Conservation (phyloP, 2,113 vertebrate species). For the Aegotheles bennettii region DNA sequence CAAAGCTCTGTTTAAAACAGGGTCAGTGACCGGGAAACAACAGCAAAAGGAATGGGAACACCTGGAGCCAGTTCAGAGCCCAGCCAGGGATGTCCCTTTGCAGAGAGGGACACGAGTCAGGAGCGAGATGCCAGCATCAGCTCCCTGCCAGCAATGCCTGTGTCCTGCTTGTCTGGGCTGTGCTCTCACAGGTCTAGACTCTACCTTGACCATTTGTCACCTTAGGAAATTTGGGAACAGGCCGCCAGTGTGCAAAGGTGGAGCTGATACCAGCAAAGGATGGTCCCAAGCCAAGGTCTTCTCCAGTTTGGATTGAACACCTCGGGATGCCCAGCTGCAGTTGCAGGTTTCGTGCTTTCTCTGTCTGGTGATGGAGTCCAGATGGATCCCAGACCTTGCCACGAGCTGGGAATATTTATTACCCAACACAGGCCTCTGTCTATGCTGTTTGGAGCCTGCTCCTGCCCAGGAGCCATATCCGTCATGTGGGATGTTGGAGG, state of each 20-base stretch:
- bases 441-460: neutral
- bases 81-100: neutral
- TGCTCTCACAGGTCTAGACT: neutral
- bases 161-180: fast-evolving
- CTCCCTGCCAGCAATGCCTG: neutral
- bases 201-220: neutral
- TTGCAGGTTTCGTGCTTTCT: neutral
- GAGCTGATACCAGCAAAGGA: neutral
- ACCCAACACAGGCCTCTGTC: neutral
- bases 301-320: neutral
- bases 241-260: fast-evolving
- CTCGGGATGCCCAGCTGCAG: neutral
- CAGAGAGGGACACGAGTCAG: neutral
- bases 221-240: neutral
- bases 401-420: neutral
- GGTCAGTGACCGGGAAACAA: neutral
- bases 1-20: neutral
- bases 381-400: neutral
- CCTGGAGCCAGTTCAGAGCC: neutral
- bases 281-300: neutral
- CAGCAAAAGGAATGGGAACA: neutral
- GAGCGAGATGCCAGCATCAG: fast-evolving
- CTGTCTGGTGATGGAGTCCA: neutral
- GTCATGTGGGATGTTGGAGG: neutral
- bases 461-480: neutral